Conservation (phyloP, 2,797 vertebrate genomes). For the Argentina silus region DNA sequence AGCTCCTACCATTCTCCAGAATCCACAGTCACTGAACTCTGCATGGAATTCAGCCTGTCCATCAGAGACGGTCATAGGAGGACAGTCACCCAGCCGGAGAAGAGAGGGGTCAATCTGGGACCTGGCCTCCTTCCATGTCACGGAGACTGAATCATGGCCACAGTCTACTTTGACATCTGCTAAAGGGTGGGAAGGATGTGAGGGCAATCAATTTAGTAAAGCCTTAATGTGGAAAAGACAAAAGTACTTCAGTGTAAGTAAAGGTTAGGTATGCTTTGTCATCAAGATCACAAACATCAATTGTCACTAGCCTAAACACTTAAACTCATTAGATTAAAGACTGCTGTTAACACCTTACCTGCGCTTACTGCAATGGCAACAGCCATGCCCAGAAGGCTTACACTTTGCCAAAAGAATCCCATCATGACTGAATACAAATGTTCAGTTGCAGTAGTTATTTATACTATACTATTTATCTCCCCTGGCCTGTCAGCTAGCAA, state of each 20-base stretch:
- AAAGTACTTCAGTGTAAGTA: background rate
- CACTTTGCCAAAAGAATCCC: constrained; percentile 42
- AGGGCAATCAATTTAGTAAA: background rate
- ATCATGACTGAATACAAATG: constrained; percentile 46
- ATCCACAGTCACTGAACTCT: constrained; percentile 60
- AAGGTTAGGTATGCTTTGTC: background rate
- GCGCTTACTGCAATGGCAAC: constrained; percentile 38
- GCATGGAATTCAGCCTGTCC: constrained; percentile 63
- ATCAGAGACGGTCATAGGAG: constrained; percentile 50
- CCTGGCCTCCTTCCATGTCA: constrained; percentile 66
- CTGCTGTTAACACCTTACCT: constrained; percentile 53
- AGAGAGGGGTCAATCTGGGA: constrained; percentile 44
- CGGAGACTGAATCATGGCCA: constrained; percentile 42
- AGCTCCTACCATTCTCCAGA: constrained; percentile 66
- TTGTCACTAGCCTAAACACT: background rate
- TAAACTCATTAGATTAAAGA: background rate
- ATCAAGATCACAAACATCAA: background rate
- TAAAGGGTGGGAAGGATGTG: background rate
- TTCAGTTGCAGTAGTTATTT: background rate
- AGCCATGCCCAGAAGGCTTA: constrained; percentile 30
- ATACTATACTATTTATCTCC: constrained; percentile 21
- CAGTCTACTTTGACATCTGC: constrained; percentile 73
- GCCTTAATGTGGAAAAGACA: background rate
- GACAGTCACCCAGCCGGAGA: constrained; percentile 70
- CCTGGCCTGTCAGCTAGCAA: background rate